Base-by-base conservation (phyloP, 2,888 invertebrate species). In the Parasteatoda lunata region DNA sequence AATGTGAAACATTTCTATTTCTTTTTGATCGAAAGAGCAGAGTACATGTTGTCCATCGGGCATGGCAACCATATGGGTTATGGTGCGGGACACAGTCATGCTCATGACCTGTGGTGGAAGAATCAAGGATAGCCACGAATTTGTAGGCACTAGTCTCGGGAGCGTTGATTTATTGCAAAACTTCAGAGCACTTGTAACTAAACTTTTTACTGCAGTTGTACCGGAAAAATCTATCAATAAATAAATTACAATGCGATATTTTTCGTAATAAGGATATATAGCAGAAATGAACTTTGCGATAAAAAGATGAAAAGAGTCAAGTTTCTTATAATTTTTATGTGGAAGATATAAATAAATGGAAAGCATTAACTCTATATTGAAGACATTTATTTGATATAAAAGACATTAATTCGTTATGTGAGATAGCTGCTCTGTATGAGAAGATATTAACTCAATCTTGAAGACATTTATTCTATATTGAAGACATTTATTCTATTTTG, bases 121-220 rank as follows among this genome's bases (percentile, higher is more conserved):
- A 30, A 85, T 85, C 8, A 90, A 92, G 54, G 92, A 92, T 47
- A 95, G 91, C 97, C 98, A 98, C 89, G 97, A 96, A 81, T 96
- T 97, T 71, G 97, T 93, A 0, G 98, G 97, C 3, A 98, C 97
- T 0, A 98, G 94, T 5, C 98, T 92, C 0, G 97, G 82, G 3
- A 71, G 73, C 4, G 87, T 75, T 51, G 77, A 76, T 15, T 81
- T 82, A 54, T 89, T 88, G 81, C 97, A 97, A 97, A 97, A 97
- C 4, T 96, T 96, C 94, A 97, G 97, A 3, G 97, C 97, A 77
- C 97, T 95, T 11, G 95, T 95, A 3, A 98, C 96, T 90, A 98
- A 93, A 78, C 92, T 91, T 52, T 93, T 93, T 84, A 94, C 92
- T 77, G 94, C 91, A 82, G 93, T 93, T 6, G 93, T 92, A 77